Percentiles rank a stretch among this genome's conserved stretches.
phyloP scores from a whole-genome alignment of 2,888 invertebrate genomes.

The Tinea semifulvella region DNA sequence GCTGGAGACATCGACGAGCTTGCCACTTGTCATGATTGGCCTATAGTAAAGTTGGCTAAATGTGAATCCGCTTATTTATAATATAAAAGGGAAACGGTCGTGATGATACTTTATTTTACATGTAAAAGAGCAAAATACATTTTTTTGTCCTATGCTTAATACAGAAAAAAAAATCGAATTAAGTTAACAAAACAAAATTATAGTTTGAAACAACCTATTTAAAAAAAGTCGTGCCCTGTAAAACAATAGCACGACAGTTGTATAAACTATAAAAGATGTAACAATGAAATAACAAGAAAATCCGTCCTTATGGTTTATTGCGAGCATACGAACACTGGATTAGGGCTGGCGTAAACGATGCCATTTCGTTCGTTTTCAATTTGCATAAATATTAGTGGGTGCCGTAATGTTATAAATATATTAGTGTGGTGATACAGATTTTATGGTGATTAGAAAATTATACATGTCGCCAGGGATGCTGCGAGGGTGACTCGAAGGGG shows the following conservation, averaged over 20 bases:
- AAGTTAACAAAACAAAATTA: neutral
- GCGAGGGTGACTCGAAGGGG: neutral
- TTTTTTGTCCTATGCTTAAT: too few relatives aligned
- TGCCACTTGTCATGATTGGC: too few relatives aligned
- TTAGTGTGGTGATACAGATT: constrained; percentile 64
- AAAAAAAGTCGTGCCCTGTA: neutral
- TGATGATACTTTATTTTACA: too few relatives aligned
- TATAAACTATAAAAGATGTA: neutral
- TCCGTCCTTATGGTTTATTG: constrained; percentile 3
- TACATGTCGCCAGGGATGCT: constrained; percentile 23
- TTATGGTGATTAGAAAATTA: constrained; percentile 65
- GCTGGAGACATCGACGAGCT: too few relatives aligned
- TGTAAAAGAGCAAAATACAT: too few relatives aligned
- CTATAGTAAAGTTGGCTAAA: too few relatives aligned
- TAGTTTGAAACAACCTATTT: neutral
- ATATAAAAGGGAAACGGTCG: too few relatives aligned
- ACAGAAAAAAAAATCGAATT: neutral
- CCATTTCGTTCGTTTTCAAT: constrained; percentile 62
- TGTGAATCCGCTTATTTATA: too few relatives aligned
- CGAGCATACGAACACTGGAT: constrained; percentile 7
- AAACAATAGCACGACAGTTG: neutral
- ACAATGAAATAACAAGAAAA: neutral
- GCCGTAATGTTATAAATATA: constrained; percentile 62
- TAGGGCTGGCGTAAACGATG: constrained; percentile 53
- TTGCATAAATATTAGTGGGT: constrained; percentile 66